Evolutionary conservation across 2,888 invertebrate species (phyloP).

Genomic region (Congeria kusceri): DNA sequence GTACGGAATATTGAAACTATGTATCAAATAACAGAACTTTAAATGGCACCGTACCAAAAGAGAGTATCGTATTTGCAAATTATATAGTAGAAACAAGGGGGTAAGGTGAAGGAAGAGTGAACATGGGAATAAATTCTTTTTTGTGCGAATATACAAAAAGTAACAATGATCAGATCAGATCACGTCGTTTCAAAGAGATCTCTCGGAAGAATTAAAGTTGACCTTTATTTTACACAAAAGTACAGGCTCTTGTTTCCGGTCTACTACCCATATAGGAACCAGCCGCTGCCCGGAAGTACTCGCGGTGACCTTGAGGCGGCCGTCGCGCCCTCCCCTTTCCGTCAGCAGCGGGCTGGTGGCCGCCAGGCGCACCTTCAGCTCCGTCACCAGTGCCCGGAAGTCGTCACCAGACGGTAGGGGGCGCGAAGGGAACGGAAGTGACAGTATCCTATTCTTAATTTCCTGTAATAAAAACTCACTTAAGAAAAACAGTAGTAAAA

Average conservation of each 20-base stretch:
- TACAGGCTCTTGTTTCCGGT: constrained; percentile 37
- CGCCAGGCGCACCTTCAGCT: constrained; percentile 55
- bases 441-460: constrained; percentile 28
- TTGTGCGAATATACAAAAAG: too few relatives aligned
- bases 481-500: too few relatives aligned
- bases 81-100: too few relatives aligned
- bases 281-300: constrained; percentile 13
- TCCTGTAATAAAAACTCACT: constrained; percentile 26
- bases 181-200: background rate
- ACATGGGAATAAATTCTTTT: too few relatives aligned
- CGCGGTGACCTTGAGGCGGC: constrained; percentile 18
- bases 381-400: constrained; percentile 33
- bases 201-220: constrained; percentile 1
- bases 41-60: too few relatives aligned
- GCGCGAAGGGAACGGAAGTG: constrained; percentile 34
- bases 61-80: too few relatives aligned
- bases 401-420: constrained; percentile 39
- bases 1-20: too few relatives aligned
- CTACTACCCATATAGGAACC: constrained; percentile 47
- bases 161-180: too few relatives aligned
- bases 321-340: constrained; percentile 36
- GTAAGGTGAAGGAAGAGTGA: too few relatives aligned
- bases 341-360: constrained; percentile 30
- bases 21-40: too few relatives aligned
- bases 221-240: constrained; percentile 43